A percentile compares a stretch with the other conserved stretches of the same genome.
These are phyloP conservation scores for Cephus sareptanus DNA, from an alignment of 2,888 invertebrate genomes.

Conservation along the genomic window DNA sequence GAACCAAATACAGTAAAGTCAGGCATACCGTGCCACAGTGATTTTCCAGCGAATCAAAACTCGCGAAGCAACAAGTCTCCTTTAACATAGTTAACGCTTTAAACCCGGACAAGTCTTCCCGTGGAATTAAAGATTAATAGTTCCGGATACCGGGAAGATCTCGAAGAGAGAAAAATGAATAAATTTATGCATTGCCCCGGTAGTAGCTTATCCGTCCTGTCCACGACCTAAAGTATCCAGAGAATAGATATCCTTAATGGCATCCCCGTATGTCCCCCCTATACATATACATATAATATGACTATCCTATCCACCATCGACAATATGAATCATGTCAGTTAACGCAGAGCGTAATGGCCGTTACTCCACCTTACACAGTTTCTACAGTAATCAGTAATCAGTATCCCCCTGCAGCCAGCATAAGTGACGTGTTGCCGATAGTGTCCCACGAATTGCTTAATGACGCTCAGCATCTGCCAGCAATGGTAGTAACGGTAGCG, in stretches of 20 bases:
- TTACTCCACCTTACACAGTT: background rate
- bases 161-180: slow-evolving; percentile 19
- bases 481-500: background rate
- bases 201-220: background rate
- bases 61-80: background rate
- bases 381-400: background rate
- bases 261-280: background rate
- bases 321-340: background rate
- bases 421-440: background rate
- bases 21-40: background rate
- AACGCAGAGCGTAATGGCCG: background rate
- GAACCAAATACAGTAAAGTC: background rate
- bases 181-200: background rate
- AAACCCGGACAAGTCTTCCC: background rate
- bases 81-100: background rate
- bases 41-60: background rate
- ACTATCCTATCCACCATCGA: background rate
- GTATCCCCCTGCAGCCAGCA: background rate
- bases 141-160: slow-evolving; percentile 1
- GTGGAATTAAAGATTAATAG: background rate
- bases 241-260: slow-evolving; percentile 1
- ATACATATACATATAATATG: background rate
- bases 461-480: background rate
- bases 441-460: background rate
- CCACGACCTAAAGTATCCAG: background rate